phyloP scores from a whole-genome alignment of 2,888 invertebrate species.

The Campaea margaritaria region DNA sequence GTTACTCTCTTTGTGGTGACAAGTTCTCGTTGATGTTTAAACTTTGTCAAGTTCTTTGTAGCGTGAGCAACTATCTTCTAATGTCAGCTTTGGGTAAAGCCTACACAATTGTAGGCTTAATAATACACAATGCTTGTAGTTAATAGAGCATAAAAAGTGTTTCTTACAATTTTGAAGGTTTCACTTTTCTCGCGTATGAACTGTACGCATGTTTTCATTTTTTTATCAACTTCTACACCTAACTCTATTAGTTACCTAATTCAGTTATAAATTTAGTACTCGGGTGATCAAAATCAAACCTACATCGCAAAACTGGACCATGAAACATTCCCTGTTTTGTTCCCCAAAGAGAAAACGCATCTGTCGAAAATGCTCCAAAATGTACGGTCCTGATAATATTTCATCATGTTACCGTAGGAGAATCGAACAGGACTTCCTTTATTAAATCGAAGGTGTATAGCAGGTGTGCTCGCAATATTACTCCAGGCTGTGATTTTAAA shows the following conservation, averaged over 20 bases:
- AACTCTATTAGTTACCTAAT: too few species aligned
- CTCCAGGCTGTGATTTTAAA: conserved; percentile 47
- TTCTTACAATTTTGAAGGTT: too few species aligned
- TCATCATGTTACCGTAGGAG: conserved; percentile 41
- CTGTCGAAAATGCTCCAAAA: conserved; percentile 34
- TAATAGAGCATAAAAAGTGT: too few species aligned
- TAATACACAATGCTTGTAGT: too few species aligned
- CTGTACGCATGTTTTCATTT: too few species aligned
- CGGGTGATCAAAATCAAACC: background rate
- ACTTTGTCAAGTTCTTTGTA: background rate
- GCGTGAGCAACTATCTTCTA: background rate
- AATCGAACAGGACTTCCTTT: conserved; percentile 72
- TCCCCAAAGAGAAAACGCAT: conserved; percentile 37
- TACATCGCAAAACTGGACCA: conserved; percentile 3
- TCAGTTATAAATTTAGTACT: too few species aligned
- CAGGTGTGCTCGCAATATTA: conserved; percentile 72
- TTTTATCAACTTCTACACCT: too few species aligned
- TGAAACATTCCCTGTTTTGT: conserved; percentile 22
- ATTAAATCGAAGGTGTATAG: conserved; percentile 72
- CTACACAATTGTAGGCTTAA: too few species aligned
- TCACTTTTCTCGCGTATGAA: too few species aligned
- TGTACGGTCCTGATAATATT: conserved; percentile 42
- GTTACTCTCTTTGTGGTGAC: too few species aligned
- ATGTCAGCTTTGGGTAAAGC: background rate
- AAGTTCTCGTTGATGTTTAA: too few species aligned